Evolutionary conservation across 1,140 invertebrate species (phyloP), one percentile per base, ranked within the genome.

Genomic region (Drosophila eugracilis): DNA sequence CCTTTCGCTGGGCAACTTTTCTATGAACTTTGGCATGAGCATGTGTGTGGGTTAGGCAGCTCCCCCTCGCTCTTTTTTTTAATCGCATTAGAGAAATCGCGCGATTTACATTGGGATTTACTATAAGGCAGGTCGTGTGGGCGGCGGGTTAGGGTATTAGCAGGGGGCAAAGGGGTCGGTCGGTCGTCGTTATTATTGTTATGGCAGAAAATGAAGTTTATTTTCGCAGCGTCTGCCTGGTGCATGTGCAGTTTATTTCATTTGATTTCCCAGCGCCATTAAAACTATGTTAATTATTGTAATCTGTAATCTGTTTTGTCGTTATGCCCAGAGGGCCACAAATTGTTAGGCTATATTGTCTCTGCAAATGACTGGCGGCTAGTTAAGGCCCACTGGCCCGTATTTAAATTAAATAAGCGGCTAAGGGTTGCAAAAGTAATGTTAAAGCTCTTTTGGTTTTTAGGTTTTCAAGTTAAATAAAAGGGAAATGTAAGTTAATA

Each of bases 241-340:
- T 59, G 44, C 22, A 58, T 54, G 32, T 49, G 39, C 32, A 37
- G 49, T 69, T 70, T 32, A 26, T 32, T 34, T 53, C 22, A 39
- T 54, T 65, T 39, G 34, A 49, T 53, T 44, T 57, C 30, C 34
- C 70, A 54, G 60, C 44, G 53, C 49, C 50, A 78, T 75, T 78
- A 50, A 74, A 84, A 72, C 71, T 66, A 79, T 79, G 75, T 71
- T 84, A 63, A 85, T 84, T 76, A 79, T 75, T 75, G 65, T 72
- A 79, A 85, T 84, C 59, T 37, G 41, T 48, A 28, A 52, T 54
- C 45, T 54, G 21, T 49, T 39, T 37, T 48, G 47, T 50, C 19
- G 32, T 21, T 57, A 48, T 39, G 63, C 42, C 49, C 65, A 24
- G 19, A 19, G 39, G 36, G 63, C 44, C 39, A 14, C 30, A 45